Base-by-base conservation (phyloP, 2,113 vertebrate species). In the Cygnus atratus region DNA sequence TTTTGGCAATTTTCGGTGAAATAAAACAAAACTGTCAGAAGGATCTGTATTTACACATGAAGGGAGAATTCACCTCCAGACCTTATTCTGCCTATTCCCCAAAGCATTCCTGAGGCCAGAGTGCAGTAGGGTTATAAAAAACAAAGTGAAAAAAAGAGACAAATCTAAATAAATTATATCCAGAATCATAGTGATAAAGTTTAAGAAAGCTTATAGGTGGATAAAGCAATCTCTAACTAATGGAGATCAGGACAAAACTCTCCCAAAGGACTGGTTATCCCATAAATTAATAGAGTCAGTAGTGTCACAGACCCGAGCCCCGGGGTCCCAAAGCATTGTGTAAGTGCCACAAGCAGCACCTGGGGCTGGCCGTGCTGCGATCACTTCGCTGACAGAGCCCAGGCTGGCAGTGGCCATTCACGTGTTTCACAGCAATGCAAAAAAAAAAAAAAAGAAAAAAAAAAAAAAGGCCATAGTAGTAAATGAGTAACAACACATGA, bases 1-100 rank as follows among this genome's bases (percentile, higher is more conserved):
- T 76, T 88, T 86, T 90, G 94, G 86, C 92, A 90, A 62, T 62
- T 90, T 95, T 81, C 62, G 71, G 79, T 73, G 76, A 92, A 67
- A n/a, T 39, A 33, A 92, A 96, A 87, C 52, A 43, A 94, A 95
- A 74, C 68, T 93, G 80, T 78, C 80, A 65, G 29, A 84, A 54
- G 73, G 77, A 74, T 88, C 72, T 74, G 26, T 55, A n/a, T 20
- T 62, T 80, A 20, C 8, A 19, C 9, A 52, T 26, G 76, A 54
- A 80, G 31, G 75, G 58, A 85, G 79, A 73, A 59, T 58, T 93
- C 91, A 93, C 61, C 91, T 90, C 37, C 92, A 93, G 61, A 71
- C 61, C 44, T 84, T 9, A 13, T 4, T 74, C 50, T 74, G 65
- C 70, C 84, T 50, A 28, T 76, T 92, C 79, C 75, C 72, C 9